Evolutionary conservation across 92 coral and sea anemone species (phyloP).

Genomic region (Heteractis magnifica): DNA sequence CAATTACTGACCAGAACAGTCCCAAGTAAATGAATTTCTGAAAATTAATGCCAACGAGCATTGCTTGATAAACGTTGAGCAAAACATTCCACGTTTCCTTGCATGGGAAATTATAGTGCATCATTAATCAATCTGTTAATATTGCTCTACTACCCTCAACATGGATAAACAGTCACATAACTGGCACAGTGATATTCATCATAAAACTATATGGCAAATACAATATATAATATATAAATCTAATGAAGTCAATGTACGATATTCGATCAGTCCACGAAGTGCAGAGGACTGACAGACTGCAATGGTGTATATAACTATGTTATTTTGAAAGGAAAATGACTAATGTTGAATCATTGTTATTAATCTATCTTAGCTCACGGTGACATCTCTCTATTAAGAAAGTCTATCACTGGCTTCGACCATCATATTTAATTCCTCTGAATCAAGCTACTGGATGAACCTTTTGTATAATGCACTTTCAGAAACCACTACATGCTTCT

Average conservation of each 20-base stretch:
- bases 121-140: background rate
- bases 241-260: background rate
- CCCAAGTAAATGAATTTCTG: background rate
- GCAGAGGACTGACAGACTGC: background rate
- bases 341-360: background rate
- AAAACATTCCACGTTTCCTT: background rate
- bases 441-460: background rate
- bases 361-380: no score
- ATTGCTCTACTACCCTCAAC: background rate
- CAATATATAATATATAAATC: background rate
- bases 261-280: background rate
- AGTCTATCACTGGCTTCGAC: background rate
- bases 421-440: background rate
- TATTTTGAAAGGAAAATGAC: background rate
- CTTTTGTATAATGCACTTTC: no score
- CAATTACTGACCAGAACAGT: background rate
- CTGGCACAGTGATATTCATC: background rate
- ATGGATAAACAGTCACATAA: background rate
- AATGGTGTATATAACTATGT: background rate
- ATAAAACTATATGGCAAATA: slow-evolving; percentile 1
- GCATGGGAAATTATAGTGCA: no score
- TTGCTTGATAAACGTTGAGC: background rate
- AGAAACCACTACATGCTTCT: no score
- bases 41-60: background rate
- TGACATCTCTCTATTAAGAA: background rate